Base-by-base conservation (phyloP, 2,797 vertebrate species). In the Rhyacichthys aspro region DNA sequence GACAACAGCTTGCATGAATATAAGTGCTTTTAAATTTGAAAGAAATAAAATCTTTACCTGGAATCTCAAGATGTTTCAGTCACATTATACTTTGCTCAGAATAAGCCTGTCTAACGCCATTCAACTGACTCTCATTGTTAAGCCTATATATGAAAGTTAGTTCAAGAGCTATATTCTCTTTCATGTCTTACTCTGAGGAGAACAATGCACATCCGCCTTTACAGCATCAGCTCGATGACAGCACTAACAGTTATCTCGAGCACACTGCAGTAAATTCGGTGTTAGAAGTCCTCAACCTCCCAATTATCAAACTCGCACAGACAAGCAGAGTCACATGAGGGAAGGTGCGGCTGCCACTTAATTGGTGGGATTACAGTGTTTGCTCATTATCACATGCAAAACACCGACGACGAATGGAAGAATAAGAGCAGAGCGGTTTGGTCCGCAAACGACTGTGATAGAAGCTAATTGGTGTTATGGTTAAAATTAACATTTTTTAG, bases 331-430 rank as follows among this genome's bases (percentile, higher is more conserved):
- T 74, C 91, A 81, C 76, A 78, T 64, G 67, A 78, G 74, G 89
- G 89, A 88, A 91, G 91, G 90, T 91, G 93, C 87, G 88, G 85
- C 87, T 91, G 84, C 86, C 91, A 89, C 83, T 89, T 92, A 93
- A 95, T 94, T 93, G 92, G 89, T 90, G 90, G 89, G 90, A 91
- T 91, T 78, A 69, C 89, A 83, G 91, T 88, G 90, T 90, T 92
- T 83, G 89, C 91, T 92, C 95, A 94, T 95, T 95, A 95, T 93
- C 94, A 94, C 93, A 72, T 56, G 32, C 11, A 6, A 28, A 70
- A 70, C 69, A 17, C 48, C 36, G 69, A 55, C 68, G 78, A 82
- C 73, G 73, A 70, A 74, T 78, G 36, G 12, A 19, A 69, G 49
- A 70, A 48, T 7, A 16, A 17, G 19, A 74, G 60, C 42, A 34